phyloP scores from a whole-genome alignment of 2,888 invertebrate species.

The Aphodius granarius region DNA sequence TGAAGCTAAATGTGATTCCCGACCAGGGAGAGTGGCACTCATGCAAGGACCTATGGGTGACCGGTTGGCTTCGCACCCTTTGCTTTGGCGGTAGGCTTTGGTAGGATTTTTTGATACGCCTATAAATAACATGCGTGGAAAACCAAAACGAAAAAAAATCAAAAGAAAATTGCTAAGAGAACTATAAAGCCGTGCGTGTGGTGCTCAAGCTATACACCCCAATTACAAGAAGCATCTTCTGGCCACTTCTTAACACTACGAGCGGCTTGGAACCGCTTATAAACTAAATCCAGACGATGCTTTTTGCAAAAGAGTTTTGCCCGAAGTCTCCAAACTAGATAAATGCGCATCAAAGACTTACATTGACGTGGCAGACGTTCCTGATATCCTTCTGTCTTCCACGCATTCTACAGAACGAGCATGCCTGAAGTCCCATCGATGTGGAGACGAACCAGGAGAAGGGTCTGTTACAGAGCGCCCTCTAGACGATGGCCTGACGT shows the following conservation, averaged over 20 bases:
- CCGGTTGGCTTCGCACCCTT: slow-evolving; percentile 39
- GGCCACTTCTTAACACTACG: neutral
- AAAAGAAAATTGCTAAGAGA: too few species aligned
- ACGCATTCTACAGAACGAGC: slow-evolving; percentile 53
- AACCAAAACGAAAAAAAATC: neutral
- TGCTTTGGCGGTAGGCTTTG: slow-evolving; percentile 48
- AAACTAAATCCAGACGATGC: neutral
- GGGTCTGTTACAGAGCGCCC: slow-evolving; percentile 55
- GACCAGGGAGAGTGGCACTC: slow-evolving; percentile 44
- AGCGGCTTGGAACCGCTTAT: neutral
- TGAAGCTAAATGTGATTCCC: slow-evolving; percentile 51
- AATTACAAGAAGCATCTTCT: neutral
- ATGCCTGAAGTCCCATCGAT: slow-evolving; percentile 59
- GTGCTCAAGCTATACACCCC: neutral
- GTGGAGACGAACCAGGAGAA: slow-evolving; percentile 60
- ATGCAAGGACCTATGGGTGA: slow-evolving; percentile 46
- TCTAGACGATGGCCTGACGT: slow-evolving; percentile 58
- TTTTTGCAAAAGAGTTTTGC: too few species aligned
- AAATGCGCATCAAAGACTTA: slow-evolving; percentile 50
- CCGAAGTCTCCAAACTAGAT: too few species aligned
- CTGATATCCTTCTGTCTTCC: slow-evolving; percentile 60
- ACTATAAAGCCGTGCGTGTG: neutral
- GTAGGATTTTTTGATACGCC: slow-evolving; percentile 48
- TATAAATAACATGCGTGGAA: slow-evolving; percentile 34
- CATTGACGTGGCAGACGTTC: slow-evolving; percentile 62